These are phyloP conservation scores for Hyposoter didymator DNA, from an alignment of 2,888 invertebrate genomes.

Conservation along the genomic window DNA sequence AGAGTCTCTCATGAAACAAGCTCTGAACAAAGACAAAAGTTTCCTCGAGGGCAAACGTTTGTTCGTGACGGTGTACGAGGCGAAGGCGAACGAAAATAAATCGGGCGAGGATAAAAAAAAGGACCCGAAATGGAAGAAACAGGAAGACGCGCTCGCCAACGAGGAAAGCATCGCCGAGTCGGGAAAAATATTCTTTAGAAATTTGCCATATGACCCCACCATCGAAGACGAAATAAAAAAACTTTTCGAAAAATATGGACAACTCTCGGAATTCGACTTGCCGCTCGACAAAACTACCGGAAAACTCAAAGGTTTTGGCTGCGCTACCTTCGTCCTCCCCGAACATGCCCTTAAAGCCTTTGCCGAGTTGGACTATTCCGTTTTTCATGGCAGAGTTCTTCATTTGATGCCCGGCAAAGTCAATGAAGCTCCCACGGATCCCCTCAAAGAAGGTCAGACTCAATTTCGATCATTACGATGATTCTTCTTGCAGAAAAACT, in stretches of 20 bases:
- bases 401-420: conserved; percentile 95
- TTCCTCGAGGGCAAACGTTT: conserved; percentile 91
- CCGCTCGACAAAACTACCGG: conserved; percentile 94
- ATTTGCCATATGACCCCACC: conserved; percentile 92
- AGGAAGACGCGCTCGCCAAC: conserved; percentile 87
- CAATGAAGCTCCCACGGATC: conserved; percentile 84
- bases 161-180: conserved; percentile 95
- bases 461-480: neutral
- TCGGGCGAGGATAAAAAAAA: conserved; percentile 71
- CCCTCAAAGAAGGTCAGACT: conserved; percentile 76
- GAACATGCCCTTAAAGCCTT: conserved; percentile 97
- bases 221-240: conserved; percentile 94
- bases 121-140: conserved; percentile 87
- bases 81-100: conserved; percentile 83
- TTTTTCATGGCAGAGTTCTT: conserved; percentile 96
- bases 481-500: neutral
- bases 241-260: conserved; percentile 94
- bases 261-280: conserved; percentile 93
- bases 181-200: conserved; percentile 96
- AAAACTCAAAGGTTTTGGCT: conserved; percentile 96
- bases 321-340: conserved; percentile 96
- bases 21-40: conserved; percentile 93
- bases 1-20: conserved; percentile 92
- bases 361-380: conserved; percentile 94
- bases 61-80: conserved; percentile 85